Evolutionary conservation across 2,888 invertebrate genomes (phyloP).

Genomic region (Deroplatys truncata): DNA sequence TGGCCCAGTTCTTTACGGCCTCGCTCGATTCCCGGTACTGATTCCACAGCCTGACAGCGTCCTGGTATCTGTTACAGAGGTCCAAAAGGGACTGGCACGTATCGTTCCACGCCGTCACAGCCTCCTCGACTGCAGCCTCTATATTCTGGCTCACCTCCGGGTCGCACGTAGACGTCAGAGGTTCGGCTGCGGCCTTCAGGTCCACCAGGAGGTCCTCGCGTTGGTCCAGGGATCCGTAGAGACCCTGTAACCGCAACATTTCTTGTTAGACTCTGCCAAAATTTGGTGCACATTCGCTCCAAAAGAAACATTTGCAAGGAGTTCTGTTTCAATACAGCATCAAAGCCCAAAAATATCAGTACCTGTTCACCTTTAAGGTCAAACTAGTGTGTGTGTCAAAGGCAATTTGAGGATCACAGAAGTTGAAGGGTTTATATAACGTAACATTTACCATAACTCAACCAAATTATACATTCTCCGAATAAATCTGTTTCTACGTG

Average conservation of each 20-base stretch:
- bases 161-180: slow-evolving; percentile 64
- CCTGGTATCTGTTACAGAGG: slow-evolving; percentile 73
- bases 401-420: too few relatives aligned
- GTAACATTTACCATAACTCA: too few relatives aligned
- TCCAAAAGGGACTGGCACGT: slow-evolving; percentile 73
- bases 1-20: slow-evolving; percentile 69
- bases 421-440: too few relatives aligned
- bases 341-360: too few relatives aligned
- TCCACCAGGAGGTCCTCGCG: slow-evolving; percentile 71
- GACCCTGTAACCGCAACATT: slow-evolving; percentile 52
- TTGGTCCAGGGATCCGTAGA: slow-evolving; percentile 70
- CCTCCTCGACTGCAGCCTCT: slow-evolving; percentile 70
- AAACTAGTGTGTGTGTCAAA: too few relatives aligned
- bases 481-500: too few relatives aligned
- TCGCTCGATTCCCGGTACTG: slow-evolving; percentile 75
- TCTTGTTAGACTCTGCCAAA: too few relatives aligned
- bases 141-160: slow-evolving; percentile 69
- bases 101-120: slow-evolving; percentile 73
- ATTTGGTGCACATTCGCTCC: too few relatives aligned
- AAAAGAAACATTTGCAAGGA: neutral
- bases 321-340: too few relatives aligned
- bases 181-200: slow-evolving; percentile 65
- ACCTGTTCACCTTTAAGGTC: too few relatives aligned
- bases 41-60: slow-evolving; percentile 77
- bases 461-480: too few relatives aligned